Percentiles rank a stretch among this genome's conserved stretches.
phyloP scores from a whole-genome alignment of 92 coral and sea anemone species.

The Blastomussa wellsi region DNA sequence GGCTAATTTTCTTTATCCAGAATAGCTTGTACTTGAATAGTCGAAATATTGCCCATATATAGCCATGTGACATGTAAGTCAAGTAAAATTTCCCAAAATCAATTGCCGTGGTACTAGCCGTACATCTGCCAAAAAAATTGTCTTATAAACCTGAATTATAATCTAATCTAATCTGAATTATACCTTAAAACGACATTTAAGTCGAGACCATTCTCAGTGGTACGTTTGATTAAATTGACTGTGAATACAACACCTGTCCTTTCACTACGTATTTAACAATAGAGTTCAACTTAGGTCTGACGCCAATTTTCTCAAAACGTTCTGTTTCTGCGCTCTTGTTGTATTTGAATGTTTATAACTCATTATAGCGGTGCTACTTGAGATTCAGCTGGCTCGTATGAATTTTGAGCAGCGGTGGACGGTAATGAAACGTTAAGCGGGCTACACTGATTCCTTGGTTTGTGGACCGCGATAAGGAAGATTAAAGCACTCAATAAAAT shows the following conservation, averaged over 20 bases:
- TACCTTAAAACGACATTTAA: neutral
- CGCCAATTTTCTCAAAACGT: neutral
- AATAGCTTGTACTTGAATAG: too few relatives aligned
- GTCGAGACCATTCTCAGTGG: neutral
- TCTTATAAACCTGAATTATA: too few relatives aligned
- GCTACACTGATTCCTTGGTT: slow-evolving; percentile 8
- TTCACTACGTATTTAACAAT: neutral
- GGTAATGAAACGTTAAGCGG: neutral
- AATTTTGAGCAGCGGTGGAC: neutral
- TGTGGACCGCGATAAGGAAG: slow-evolving; percentile 17
- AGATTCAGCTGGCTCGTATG: neutral
- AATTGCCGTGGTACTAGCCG: too few relatives aligned
- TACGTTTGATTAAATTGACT: too few relatives aligned
- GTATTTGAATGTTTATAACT: neutral
- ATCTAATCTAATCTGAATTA: neutral
- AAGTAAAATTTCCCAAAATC: too few relatives aligned
- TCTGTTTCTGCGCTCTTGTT: neutral
- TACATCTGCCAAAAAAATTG: too few relatives aligned
- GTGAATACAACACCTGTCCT: neutral
- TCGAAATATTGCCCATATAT: too few relatives aligned
- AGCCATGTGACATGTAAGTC: too few relatives aligned
- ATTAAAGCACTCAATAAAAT: slow-evolving; percentile 23
- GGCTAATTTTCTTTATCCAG: too few relatives aligned
- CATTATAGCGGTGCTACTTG: neutral
- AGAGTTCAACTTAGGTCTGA: neutral